These are phyloP conservation scores for Bombycilla garrulus DNA, from an alignment of 2,113 vertebrate genomes.

Conservation along the genomic window DNA sequence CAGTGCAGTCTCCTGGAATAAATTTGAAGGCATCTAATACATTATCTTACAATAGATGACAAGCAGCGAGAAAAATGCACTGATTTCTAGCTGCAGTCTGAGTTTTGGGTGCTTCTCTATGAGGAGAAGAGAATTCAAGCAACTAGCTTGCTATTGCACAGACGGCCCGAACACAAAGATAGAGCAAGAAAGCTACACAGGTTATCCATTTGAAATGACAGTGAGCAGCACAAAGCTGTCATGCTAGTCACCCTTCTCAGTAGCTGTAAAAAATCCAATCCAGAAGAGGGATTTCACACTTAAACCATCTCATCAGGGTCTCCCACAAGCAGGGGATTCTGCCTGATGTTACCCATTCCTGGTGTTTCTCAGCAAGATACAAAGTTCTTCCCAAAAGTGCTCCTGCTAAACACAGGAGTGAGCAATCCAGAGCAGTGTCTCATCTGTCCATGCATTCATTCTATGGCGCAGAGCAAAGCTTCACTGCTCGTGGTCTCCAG, in stretches of 20 bases:
- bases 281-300: background rate
- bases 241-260: background rate
- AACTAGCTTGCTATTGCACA: too few species aligned
- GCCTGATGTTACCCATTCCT: background rate
- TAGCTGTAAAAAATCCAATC: background rate
- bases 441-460: rapidly evolving
- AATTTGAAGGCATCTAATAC: background rate
- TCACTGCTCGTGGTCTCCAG: background rate
- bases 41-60: background rate
- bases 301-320: background rate
- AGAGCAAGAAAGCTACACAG: background rate
- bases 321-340: background rate
- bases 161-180: background rate
- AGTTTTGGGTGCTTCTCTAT: background rate
- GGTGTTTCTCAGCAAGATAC: background rate
- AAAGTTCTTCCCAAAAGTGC: background rate
- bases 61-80: background rate
- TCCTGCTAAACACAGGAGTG: background rate
- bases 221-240: background rate
- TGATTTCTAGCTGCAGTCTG: background rate
- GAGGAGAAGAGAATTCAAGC: background rate
- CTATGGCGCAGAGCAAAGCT: background rate
- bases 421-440: rapidly evolving
- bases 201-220: background rate
- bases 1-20: background rate